These are phyloP conservation scores for Mionectes olivaceus DNA, from an alignment of 2,797 vertebrate genomes.

Conservation along the genomic window DNA sequence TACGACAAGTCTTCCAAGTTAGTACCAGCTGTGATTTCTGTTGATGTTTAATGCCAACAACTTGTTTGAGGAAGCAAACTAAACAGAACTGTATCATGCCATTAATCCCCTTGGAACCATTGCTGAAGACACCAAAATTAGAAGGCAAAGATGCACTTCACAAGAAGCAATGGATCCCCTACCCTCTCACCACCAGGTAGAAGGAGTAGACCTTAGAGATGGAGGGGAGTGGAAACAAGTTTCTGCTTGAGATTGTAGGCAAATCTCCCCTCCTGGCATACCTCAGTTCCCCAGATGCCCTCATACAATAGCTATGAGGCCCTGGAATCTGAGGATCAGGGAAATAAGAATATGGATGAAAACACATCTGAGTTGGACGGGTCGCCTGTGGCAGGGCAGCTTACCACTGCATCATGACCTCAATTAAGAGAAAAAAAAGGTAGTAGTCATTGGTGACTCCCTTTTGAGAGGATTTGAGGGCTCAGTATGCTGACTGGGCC, in stretches of 20 bases:
- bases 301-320: background rate
- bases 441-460: background rate
- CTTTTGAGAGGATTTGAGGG: background rate
- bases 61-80: background rate
- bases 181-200: background rate
- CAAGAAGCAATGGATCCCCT: accelerated
- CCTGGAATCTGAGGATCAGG: background rate
- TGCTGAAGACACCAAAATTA: background rate
- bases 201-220: background rate
- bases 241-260: background rate
- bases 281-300: background rate
- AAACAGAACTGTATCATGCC: background rate
- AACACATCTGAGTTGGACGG: background rate
- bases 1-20: background rate
- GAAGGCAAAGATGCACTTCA: background rate
- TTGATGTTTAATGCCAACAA: background rate
- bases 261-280: background rate
- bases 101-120: background rate
- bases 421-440: background rate
- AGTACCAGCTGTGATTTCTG: background rate
- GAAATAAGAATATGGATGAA: background rate
- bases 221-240: background rate
- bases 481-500: background rate
- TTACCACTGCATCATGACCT: background rate
- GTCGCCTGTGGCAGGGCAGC: background rate